phyloP scores from a whole-genome alignment of 2,888 invertebrate species.

The Xiphydria camelus region DNA sequence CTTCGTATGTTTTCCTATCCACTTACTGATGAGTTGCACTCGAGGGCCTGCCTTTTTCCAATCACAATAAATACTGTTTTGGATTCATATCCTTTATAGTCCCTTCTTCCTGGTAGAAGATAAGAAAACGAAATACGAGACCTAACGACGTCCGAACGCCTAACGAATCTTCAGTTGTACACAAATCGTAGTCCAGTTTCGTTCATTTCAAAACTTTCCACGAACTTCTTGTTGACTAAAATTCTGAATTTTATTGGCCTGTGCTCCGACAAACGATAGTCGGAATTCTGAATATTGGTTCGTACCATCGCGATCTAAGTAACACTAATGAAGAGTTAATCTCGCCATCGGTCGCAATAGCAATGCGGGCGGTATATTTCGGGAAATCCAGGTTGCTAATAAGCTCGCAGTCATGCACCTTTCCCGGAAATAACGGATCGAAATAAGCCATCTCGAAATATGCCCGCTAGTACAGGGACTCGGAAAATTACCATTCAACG shows the following conservation, averaged over 20 bases:
- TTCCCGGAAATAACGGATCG: too few species aligned
- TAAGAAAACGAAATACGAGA: constrained; percentile 6
- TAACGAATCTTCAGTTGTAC: constrained; percentile 10
- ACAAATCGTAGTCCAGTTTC: constrained; percentile 5
- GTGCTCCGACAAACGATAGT: too few species aligned
- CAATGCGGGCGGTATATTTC: too few species aligned
- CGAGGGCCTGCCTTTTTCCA: constrained; percentile 1
- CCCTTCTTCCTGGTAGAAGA: not conserved
- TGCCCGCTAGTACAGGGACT: too few species aligned
- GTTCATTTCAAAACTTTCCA: constrained; percentile 2
- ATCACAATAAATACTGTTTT: not conserved
- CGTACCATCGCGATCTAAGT: too few species aligned
- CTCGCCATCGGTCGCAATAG: too few species aligned
- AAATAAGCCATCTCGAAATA: too few species aligned
- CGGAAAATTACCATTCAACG: constrained; percentile 27
- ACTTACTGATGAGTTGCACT: not conserved
- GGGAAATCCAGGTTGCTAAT: too few species aligned
- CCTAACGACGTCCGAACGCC: constrained; percentile 2
- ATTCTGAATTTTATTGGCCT: constrained; percentile 12
- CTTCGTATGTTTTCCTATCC: constrained; percentile 8
- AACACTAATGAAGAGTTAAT: too few species aligned
- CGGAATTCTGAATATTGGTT: too few species aligned
- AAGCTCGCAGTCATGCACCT: too few species aligned
- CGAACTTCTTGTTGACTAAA: constrained; percentile 6
- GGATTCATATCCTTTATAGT: constrained; percentile 3